These are phyloP conservation scores for Trogon surrucura DNA, from an alignment of 2,113 vertebrate genomes.

Conservation along the genomic window DNA sequence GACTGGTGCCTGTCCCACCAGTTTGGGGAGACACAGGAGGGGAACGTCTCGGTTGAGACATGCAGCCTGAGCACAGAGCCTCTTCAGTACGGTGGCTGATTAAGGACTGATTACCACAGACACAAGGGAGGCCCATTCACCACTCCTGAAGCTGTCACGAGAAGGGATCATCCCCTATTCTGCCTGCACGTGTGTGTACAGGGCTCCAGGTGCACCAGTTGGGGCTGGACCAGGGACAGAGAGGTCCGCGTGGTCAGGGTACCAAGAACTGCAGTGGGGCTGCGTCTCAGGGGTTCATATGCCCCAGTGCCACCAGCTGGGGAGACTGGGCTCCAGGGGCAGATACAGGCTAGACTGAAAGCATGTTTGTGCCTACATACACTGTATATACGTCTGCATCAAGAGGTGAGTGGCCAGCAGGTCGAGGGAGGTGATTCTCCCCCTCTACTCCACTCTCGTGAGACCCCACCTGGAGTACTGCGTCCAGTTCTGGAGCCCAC, in stretches of 20 bases:
- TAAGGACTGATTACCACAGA: not conserved
- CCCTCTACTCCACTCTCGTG: no score
- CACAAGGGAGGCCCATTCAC: not conserved
- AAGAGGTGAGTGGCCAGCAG: no score
- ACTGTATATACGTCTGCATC: not conserved
- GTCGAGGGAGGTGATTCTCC: no score
- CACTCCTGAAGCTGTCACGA: not conserved
- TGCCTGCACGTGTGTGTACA: not conserved
- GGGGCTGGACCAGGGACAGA: not conserved
- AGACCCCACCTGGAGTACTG: no score
- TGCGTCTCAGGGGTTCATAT: fast-evolving
- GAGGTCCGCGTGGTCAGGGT: not conserved
- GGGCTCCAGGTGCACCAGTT: not conserved
- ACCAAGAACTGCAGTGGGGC: not conserved
- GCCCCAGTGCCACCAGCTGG: not conserved
- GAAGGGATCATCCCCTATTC: not conserved
- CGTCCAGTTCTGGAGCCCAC: no score
- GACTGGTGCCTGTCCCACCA: not conserved
- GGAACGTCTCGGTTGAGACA: fast-evolving
- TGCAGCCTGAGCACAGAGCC: not conserved
- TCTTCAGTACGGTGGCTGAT: not conserved
- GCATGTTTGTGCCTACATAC: fast-evolving
- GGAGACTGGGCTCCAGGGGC: not conserved
- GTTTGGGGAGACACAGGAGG: not conserved
- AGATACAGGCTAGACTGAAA: not conserved